Base-by-base conservation (phyloP, 2,888 invertebrate genomes). In the Chymomyza fuscimana region DNA sequence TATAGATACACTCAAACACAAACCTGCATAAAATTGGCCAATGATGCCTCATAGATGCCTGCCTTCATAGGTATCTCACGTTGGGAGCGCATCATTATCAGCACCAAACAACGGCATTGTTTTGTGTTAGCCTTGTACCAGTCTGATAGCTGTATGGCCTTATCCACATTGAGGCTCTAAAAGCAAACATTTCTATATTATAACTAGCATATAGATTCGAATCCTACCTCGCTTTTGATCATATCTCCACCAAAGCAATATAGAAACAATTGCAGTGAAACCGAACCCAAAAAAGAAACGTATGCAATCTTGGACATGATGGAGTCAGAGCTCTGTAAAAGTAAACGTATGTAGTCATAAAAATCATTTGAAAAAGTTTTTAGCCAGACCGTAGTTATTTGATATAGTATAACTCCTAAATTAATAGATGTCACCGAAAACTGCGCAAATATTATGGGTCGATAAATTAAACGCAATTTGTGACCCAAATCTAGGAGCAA, bases 181-280 rank as follows among this genome's bases (percentile, higher is more conserved):
- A 68, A 62, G 2, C 16, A 2, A 46, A 7, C 3, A 25, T 25
- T 25, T 25, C 3, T 25, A 25, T 25, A 25, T 25, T 25, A 25
- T 25, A 25, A 25, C 2, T n/a, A 22, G 5, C 7, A 1, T 10
- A 51, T n/a, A 77, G 25, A 0, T 25, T 25, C 25, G 25, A 25
- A 25, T 25, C 25, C 25, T 40, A 81, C 91, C 88, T 91, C 91
- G 6, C 77, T 70, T 78, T 89, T 90, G 5, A 91, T 79, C 19
- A 91, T 89, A 67, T 91, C 91, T 0, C 91, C 91, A 16, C 91
- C 91, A 64, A 90, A 91, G 63, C 91, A 91, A 63, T 91, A 91
- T 9, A 91, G 89, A 22, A 91, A 82, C 5, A 91, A 77, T 72
- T 91, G 91, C 72, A 91, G 61, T 79, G 91, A 74, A 40, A 91